Percentiles rank a stretch among this genome's conserved stretches.
These are phyloP conservation scores for Euphonia xanthogaster DNA, from an alignment of 2,797 vertebrate species.

Conservation along the genomic window DNA sequence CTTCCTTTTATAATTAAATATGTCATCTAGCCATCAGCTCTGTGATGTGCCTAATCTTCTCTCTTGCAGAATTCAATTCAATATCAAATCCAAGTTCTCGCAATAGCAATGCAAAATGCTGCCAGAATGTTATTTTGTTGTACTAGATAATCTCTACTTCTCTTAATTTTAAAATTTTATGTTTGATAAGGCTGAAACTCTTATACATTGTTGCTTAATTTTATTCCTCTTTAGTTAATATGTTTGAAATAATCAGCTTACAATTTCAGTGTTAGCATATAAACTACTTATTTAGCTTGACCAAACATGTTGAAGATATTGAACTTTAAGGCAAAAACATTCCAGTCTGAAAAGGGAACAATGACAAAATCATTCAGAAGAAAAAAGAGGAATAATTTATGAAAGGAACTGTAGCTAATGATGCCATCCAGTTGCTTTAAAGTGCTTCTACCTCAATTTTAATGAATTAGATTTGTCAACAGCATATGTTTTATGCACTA, in stretches of 20 bases:
- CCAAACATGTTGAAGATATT: constrained; percentile 70
- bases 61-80: constrained; percentile 50
- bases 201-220: background rate
- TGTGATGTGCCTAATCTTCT: constrained; percentile 41
- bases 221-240: constrained; percentile 61
- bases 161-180: constrained; percentile 15
- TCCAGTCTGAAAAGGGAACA: constrained; percentile 59
- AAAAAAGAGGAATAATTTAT: constrained; percentile 79
- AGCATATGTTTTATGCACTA: constrained; percentile 78
- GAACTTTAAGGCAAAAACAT: constrained; percentile 63
- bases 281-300: constrained; percentile 66
- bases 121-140: background rate
- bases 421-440: constrained; percentile 78
- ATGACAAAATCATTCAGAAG: constrained; percentile 77
- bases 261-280: constrained; percentile 55
- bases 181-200: constrained; percentile 30
- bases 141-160: background rate
- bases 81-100: constrained; percentile 33
- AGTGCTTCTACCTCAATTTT: constrained; percentile 75
- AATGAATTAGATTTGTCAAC: constrained; percentile 82
- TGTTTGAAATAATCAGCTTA: constrained; percentile 53
- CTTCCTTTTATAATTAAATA: constrained; percentile 12
- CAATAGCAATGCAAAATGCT: background rate
- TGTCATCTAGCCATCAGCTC: constrained; percentile 44
- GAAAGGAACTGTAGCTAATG: constrained; percentile 75